Evolutionary conservation across 1,140 invertebrate genomes (phyloP).

Genomic region (Phymastichus coffea): DNA sequence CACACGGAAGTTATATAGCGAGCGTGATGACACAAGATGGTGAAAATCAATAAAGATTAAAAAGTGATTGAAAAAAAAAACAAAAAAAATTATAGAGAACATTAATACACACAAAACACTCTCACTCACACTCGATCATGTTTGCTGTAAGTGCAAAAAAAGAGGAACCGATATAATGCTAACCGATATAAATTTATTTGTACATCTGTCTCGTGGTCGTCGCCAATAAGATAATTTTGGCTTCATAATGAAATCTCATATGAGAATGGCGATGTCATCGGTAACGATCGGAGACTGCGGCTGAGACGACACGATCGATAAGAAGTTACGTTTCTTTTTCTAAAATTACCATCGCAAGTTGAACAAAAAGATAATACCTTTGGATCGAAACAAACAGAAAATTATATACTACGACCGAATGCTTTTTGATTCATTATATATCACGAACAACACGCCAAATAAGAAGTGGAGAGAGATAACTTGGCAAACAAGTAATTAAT

Average conservation of each 20-base stretch:
- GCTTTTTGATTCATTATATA: conserved; percentile 1
- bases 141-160: neutral
- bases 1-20: conserved; percentile 22
- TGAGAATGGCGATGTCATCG: no score
- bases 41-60: conserved; percentile 27
- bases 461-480: neutral
- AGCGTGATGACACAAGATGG: conserved; percentile 25
- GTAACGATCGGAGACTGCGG: no score
- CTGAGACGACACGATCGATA: neutral
- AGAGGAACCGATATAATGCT: no score
- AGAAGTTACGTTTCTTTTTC: conserved; percentile 8
- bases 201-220: conserved; percentile 9
- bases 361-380: neutral
- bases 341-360: neutral
- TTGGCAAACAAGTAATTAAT: conserved; percentile 18
- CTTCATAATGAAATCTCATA: no score
- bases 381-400: neutral
- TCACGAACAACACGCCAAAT: conserved; percentile 9
- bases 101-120: conserved; percentile 13
- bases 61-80: conserved; percentile 26
- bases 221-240: no score
- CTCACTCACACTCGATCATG: neutral
- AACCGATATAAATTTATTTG: neutral
- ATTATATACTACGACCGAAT: neutral
- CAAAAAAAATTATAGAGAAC: conserved; percentile 2